Conservation (phyloP, 2,113 vertebrate genomes). For the Spea bombifrons region DNA sequence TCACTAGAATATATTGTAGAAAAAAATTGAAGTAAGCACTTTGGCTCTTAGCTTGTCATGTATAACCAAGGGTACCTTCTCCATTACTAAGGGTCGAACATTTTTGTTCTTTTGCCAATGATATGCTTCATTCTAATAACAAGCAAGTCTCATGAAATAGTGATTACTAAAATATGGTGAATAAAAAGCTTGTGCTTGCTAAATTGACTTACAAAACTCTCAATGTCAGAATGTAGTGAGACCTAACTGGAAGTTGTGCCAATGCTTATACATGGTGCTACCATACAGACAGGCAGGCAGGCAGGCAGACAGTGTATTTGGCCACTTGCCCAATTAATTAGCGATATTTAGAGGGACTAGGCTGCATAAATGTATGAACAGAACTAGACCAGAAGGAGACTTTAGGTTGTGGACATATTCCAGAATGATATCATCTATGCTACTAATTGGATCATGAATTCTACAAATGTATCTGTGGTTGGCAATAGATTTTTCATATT, state of each 20-base stretch:
- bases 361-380: slow-evolving; percentile 28
- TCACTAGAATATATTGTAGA: not conserved
- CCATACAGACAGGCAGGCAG: too few relatives aligned
- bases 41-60: too few relatives aligned
- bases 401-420: slow-evolving; percentile 14
- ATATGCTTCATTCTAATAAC: too few relatives aligned
- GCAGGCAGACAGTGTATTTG: slow-evolving; percentile 37
- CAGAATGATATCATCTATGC: slow-evolving; percentile 27
- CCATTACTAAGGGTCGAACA: not conserved
- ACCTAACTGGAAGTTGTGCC: too few relatives aligned
- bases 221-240: too few relatives aligned
- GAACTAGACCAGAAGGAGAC: slow-evolving; percentile 29
- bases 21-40: too few relatives aligned
- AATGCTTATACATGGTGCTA: too few relatives aligned
- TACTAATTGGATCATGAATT: slow-evolving; percentile 34
- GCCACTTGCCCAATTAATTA: slow-evolving; percentile 25
- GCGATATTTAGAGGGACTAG: slow-evolving; percentile 14
- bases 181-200: too few relatives aligned
- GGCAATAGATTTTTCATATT: slow-evolving; percentile 21
- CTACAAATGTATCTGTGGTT: slow-evolving; percentile 33
- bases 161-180: too few relatives aligned
- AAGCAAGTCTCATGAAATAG: too few relatives aligned
- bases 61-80: slow-evolving; percentile 2
- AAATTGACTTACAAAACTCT: too few relatives aligned
- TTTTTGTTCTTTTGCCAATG: too few relatives aligned